Evolutionary conservation across 2,113 vertebrate genomes (phyloP), one percentile per base, ranked within the genome.

Genomic region (Prochilodus magdalenae): DNA sequence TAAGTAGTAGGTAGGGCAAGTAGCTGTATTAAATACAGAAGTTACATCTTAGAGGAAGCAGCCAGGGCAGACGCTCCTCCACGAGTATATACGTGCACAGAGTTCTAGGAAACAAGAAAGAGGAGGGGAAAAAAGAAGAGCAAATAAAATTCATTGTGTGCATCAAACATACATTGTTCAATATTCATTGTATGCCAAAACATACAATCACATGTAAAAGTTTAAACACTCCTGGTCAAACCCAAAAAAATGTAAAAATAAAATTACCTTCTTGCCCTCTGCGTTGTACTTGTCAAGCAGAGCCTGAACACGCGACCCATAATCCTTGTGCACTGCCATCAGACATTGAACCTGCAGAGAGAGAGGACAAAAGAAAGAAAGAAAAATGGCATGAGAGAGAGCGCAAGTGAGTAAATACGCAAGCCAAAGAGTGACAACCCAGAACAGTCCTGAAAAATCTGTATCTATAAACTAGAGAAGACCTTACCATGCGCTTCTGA

Each of bases 401-500:
- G 67, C 33, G 13, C 4, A 8, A 27, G 53, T 1, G 15, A 5
- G 4, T 18, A 12, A 2, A 3, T 36, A 16, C 13, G 14, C 2
- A 2, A 49, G 47, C 2, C 4, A 18, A 8, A 16, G 15, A 67
- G 14, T 0, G 11, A 44, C 40, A 44, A 44, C 11, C 40, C 40
- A 44, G 4, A 44, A 8, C 15, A 1, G n/a, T 29, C 24, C 22
- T 51, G n/a, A 65, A 44, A 0, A 24, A 47, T 26, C 44, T n/a
- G n/a, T n/a, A n/a, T n/a, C n/a, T n/a, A 0, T 3, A 29, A 12
- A 22, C 24, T 33, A 55, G 1, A 70, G 10, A 53, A 11, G 72
- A 92, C 95, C 94, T 59, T 90, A 98, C 98, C 86, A 92, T 93
- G 89, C 96, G 95, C 83, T 95, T 95, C 86, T 99, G 98, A 89